phyloP scores from a whole-genome alignment of 2,888 invertebrate genomes.

The Drosophila birchii region DNA sequence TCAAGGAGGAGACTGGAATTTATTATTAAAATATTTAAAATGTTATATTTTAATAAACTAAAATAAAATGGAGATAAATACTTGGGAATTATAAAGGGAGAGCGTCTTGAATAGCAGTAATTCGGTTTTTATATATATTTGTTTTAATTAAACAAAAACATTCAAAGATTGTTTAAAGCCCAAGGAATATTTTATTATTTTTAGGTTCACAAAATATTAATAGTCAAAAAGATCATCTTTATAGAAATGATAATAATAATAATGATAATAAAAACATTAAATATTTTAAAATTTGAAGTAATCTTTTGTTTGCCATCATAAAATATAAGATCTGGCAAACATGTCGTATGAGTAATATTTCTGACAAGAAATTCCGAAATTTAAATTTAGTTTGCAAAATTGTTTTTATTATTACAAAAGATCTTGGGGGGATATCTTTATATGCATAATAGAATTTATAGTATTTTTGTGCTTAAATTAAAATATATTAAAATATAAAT shows the following conservation, averaged over 20 bases:
- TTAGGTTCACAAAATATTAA: too few relatives aligned
- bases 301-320: neutral
- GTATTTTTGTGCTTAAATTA: too few relatives aligned
- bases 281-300: neutral
- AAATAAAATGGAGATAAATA: neutral
- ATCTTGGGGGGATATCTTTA: too few relatives aligned
- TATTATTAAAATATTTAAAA: slow-evolving; percentile 15
- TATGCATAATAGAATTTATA: too few relatives aligned
- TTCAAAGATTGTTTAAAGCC: neutral
- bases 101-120: neutral
- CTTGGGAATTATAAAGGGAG: neutral
- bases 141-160: neutral
- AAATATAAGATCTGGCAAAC: neutral
- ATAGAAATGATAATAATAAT: too few relatives aligned
- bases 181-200: neutral
- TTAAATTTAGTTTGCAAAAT: too few relatives aligned
- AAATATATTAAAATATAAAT: too few relatives aligned
- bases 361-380: neutral
- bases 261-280: too few relatives aligned
- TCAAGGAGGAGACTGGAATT: slow-evolving; percentile 39
- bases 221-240: too few relatives aligned
- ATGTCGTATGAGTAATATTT: slow-evolving; percentile 5
- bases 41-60: neutral
- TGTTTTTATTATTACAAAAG: too few relatives aligned
- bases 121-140: neutral